Conservation (phyloP, 2,113 vertebrate genomes). For the Sturnus vulgaris region DNA sequence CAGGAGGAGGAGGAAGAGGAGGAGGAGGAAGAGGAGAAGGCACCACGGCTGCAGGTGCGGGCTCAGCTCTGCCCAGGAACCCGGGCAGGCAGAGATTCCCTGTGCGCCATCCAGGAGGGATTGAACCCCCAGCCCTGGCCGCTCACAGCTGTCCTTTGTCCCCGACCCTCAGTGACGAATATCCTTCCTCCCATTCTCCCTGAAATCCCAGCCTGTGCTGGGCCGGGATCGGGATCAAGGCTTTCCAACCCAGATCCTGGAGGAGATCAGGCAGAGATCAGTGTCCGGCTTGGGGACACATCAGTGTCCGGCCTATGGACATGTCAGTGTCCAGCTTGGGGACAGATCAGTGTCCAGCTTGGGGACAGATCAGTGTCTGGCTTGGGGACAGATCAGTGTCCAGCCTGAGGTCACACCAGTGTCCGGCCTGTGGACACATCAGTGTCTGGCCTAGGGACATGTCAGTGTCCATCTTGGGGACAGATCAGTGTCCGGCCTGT, state of each 20-base stretch:
- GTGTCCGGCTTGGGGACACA: too few species aligned
- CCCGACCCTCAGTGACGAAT: not conserved
- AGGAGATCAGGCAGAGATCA: not conserved
- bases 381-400: accelerated
- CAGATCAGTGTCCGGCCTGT: too few species aligned
- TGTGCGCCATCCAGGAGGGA: not conserved
- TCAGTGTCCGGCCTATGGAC: too few species aligned
- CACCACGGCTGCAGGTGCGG: not conserved
- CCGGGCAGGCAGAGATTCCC: not conserved
- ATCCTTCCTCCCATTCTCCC: not conserved
- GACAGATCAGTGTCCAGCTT: not conserved
- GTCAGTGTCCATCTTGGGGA: not conserved
- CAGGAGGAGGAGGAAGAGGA: not conserved
- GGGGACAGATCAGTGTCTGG: accelerated
- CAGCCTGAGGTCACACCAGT: too few species aligned
- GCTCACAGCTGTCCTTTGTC: too few species aligned
- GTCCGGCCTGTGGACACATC: accelerated
- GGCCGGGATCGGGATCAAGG: accelerated
- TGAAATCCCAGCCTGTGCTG: too few species aligned
- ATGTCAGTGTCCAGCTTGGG: too few species aligned
- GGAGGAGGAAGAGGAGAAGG: not conserved
- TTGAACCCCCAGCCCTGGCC: not conserved
- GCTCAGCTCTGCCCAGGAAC: not conserved
- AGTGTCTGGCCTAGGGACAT: accelerated
- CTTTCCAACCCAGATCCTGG: not conserved